Evolutionary conservation across 2,113 vertebrate genomes (phyloP), one percentile per base, ranked within the genome.

Genomic region (Ondatra zibethicus): DNA sequence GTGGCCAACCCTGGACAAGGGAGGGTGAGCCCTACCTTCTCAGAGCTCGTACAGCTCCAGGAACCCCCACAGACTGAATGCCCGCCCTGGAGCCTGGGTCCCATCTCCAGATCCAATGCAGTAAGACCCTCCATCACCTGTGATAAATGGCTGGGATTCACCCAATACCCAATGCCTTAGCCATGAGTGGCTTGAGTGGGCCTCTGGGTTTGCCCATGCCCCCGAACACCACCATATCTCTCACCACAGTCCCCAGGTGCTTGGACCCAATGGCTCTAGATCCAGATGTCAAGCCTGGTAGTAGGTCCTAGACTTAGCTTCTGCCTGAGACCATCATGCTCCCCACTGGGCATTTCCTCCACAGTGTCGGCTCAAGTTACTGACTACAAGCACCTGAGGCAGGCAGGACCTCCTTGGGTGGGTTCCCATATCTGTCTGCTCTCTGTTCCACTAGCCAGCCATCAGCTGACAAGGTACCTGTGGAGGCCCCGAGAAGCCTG

Each of bases 281-380:
- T 33, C 33, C 0, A 12, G 8, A 14, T 0, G 21, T 36, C 82
- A 1, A 2, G 5, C 5, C 17, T 55, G 6, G 27, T 21, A 5
- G 50, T 33, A 5, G 47, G 58, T 3, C 39, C 68, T 70, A 16
- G 8, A 13, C n/a, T 2, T 1, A 63, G 36, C 36, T 52, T 25
- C 63, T 12, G 13, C 50, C 4, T 52, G 63, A 1, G 3, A 23
- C 21, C 6, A 39, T 47, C 81, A 45, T 45, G 73, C 9, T 21
- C 25, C 29, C 36, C 45, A 0, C 36, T 21, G 68, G 33, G 12
- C 0, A 31, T 14, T 39, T 47, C 3, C 2, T 33, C 29, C 52
- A 2, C 6, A 3, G 58, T 47, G 42, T 33, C 21, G 9, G 50
- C 91, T n/a, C 29, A 63, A 21, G 52, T 4, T 3, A 17, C 65